These are phyloP conservation scores for Sparidentex hasta DNA, from an alignment of 2,797 vertebrate genomes.

Conservation along the genomic window DNA sequence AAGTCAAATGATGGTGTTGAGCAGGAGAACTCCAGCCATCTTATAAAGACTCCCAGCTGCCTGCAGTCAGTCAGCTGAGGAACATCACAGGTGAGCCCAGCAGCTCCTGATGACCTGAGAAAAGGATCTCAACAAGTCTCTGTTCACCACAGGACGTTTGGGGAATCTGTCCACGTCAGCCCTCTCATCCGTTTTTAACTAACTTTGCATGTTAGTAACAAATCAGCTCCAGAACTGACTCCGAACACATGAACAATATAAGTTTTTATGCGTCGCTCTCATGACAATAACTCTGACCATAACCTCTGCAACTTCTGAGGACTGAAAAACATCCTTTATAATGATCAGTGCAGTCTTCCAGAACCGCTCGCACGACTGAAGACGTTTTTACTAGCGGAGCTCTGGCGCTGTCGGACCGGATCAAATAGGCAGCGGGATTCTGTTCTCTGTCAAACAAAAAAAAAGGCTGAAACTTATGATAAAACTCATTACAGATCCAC, in stretches of 20 bases:
- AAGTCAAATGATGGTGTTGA: too few species aligned
- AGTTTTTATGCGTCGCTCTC: not conserved
- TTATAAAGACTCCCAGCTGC: too few species aligned
- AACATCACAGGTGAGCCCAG: too few species aligned
- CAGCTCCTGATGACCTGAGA: too few species aligned
- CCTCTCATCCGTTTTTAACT: too few species aligned
- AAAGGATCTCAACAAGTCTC: too few species aligned
- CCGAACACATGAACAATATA: not conserved
- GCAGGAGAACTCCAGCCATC: too few species aligned
- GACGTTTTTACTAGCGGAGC: not conserved
- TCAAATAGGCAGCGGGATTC: not conserved
- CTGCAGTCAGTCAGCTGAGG: too few species aligned
- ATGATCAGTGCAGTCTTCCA: not conserved
- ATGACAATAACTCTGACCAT: not conserved
- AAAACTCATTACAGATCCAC: not conserved
- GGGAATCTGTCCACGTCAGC: too few species aligned
- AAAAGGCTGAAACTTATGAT: not conserved
- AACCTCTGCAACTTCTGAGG: not conserved
- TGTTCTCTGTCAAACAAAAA: not conserved
- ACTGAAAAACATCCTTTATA: not conserved
- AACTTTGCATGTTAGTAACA: too few species aligned
- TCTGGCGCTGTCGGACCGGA: not conserved
- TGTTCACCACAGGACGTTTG: too few species aligned
- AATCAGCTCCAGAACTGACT: not conserved
- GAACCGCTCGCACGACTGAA: too few species aligned